phyloP scores from a whole-genome alignment of 2,888 invertebrate species.

The Pherbina coryleti region DNA sequence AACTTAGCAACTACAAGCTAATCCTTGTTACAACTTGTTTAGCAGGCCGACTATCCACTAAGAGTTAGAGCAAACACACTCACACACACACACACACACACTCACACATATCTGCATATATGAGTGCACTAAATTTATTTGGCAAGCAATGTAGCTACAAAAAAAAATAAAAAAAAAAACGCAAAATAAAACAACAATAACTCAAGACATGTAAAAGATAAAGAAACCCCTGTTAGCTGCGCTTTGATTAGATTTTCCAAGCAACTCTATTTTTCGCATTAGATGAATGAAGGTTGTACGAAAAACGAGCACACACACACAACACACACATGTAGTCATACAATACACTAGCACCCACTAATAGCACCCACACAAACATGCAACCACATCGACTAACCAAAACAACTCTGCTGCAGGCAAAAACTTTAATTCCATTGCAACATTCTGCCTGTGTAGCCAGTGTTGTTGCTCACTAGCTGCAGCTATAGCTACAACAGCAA shows the following conservation, averaged over 20 bases:
- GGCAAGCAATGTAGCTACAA: not conserved
- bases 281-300: not conserved
- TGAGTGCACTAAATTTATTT: not conserved
- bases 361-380: not conserved
- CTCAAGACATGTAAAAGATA: not conserved
- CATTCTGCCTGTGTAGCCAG: not conserved
- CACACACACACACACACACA: slow-evolving; percentile 25
- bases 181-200: slow-evolving; percentile 20
- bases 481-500: not conserved
- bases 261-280: not conserved
- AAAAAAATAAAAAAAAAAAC: slow-evolving; percentile 10
- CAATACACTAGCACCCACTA: not conserved
- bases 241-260: not conserved
- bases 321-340: too few species aligned
- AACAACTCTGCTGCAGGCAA: not conserved
- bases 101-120: not conserved
- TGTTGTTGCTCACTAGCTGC: not conserved
- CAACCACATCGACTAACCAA: not conserved
- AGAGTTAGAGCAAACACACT: not conserved
- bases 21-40: too few species aligned
- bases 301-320: not conserved
- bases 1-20: slow-evolving; percentile 13
- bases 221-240: not conserved
- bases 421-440: not conserved
- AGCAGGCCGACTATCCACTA: not conserved